Base-by-base conservation (phyloP, 37 sponge, comb jelly and placozoan species). In the Eunapius fragilis region DNA sequence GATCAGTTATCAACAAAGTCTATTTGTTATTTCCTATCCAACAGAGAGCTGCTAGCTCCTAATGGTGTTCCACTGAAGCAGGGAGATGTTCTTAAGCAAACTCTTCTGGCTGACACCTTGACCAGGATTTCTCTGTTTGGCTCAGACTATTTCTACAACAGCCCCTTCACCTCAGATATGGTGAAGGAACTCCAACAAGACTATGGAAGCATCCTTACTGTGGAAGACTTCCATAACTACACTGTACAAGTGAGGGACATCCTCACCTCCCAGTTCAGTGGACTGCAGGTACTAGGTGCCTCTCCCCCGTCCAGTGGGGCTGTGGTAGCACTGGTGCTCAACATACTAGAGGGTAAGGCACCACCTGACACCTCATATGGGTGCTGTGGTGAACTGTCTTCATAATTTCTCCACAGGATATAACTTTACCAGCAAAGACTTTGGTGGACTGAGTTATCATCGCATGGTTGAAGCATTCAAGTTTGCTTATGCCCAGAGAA, bases 381-480 rank as follows among this genome's bases (percentile, higher is more conserved):
- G 41, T 41, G 41, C 41, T 41, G 41, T 41, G 41, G 6, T 41
- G 41, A 9, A 41, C 6, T n/a, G n/a, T n/a, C n/a, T 3, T 41
- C 12, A 41, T 19, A 58, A 25, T 25, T 45, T 45, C 31, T 24
- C 41, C 6, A 28, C 74, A 92, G 92, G 81, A 28, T 92, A 92
- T 33, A 49, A 88, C 68, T 85, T 86, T 76, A 87, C 14, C 14
- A 0, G n/a, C 1, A 25, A 41, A 17, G 78, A 79, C 25, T 80
- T 84, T 69, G 87, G 80, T 33, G 84, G 81, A 0, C 80, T 87
- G 74, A 58, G 91, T 27, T 96, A 91, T 36, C 97, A 94, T 75
- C 37, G 87, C 0, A 94, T 96, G n/a, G 86, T 96, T 25, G 98
- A 98, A 58, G 91, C 98, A 38, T 91, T 92, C 80, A 96, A 96